Evolutionary conservation across 2,888 invertebrate species (phyloP).

Genomic region (Volucella inanis): DNA sequence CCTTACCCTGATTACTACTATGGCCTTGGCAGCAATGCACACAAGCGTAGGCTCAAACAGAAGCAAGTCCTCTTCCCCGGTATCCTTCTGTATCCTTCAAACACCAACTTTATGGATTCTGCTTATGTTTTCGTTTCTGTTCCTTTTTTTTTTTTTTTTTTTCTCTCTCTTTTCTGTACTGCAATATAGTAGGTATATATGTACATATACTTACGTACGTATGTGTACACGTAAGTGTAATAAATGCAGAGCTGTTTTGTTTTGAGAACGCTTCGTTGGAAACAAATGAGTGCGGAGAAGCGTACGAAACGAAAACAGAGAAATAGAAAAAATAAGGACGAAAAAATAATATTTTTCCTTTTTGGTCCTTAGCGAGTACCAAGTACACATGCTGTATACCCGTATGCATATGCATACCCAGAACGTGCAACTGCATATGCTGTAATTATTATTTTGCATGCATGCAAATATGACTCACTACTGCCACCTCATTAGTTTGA

Average conservation of each 20-base stretch:
- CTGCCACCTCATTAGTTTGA: slow-evolving; percentile 74
- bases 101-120: neutral
- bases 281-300: slow-evolving; percentile 56
- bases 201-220: neutral
- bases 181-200: too few relatives aligned
- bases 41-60: slow-evolving; percentile 24
- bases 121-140: too few relatives aligned
- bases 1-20: slow-evolving; percentile 66
- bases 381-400: neutral
- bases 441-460: slow-evolving; percentile 72
- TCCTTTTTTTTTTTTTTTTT: slow-evolving; percentile 15
- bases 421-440: slow-evolving; percentile 59
- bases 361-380: slow-evolving; percentile 52
- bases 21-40: slow-evolving; percentile 70
- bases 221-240: slow-evolving; percentile 29
- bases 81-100: slow-evolving; percentile 2
- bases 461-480: slow-evolving; percentile 69
- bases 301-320: slow-evolving; percentile 19
- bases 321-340: slow-evolving; percentile 15
- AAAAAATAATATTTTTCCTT: slow-evolving; percentile 51
- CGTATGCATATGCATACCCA: too few relatives aligned
- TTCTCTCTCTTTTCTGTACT: neutral
- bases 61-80: neutral
- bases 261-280: slow-evolving; percentile 54
- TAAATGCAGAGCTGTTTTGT: slow-evolving; percentile 66